Evolutionary conservation across 2,888 invertebrate species (phyloP).

Genomic region (Drosophila quinaria): DNA sequence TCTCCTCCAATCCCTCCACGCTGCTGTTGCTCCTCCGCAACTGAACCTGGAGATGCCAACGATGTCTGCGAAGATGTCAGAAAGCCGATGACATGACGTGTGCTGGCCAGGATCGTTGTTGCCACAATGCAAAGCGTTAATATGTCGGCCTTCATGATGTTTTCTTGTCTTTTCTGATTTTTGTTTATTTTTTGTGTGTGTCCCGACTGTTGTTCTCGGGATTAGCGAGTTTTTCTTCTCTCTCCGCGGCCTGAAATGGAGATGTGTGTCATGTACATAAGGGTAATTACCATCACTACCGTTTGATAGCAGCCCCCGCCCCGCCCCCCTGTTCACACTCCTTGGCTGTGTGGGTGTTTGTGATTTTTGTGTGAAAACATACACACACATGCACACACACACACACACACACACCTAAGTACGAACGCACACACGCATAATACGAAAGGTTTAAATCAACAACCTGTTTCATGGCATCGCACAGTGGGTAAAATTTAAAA

Average conservation of each 20-base stretch:
- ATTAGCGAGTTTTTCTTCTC: conserved; percentile 47
- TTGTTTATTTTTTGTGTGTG: conserved; percentile 16
- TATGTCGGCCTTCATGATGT: conserved; percentile 71
- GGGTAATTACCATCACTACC: conserved; percentile 76
- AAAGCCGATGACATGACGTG: conserved; percentile 64
- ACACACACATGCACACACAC: conserved; percentile 23
- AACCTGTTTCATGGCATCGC: conserved; percentile 18
- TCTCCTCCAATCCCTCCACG: conserved; percentile 22
- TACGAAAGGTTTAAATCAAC: conserved; percentile 39
- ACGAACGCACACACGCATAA: conserved; percentile 17
- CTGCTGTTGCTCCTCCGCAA: conserved; percentile 27
- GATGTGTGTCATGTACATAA: conserved; percentile 61
- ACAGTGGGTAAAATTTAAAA: conserved; percentile 8
- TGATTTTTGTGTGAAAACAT: conserved; percentile 59
- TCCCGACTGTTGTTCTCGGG: conserved; percentile 50
- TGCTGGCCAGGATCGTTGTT: conserved; percentile 68
- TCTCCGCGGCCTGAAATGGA: conserved; percentile 46
- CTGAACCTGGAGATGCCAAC: conserved; percentile 22
- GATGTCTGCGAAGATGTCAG: conserved; percentile 56
- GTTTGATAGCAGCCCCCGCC: conserved; percentile 20
- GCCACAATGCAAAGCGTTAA: conserved; percentile 67
- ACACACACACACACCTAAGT: conserved; percentile 25
- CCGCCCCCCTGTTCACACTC: neutral
- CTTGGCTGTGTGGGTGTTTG: conserved; percentile 46
- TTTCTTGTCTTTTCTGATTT: conserved; percentile 13